Evolutionary conservation across 2,113 vertebrate genomes (phyloP).

Genomic region (Marmota flaviventris): DNA sequence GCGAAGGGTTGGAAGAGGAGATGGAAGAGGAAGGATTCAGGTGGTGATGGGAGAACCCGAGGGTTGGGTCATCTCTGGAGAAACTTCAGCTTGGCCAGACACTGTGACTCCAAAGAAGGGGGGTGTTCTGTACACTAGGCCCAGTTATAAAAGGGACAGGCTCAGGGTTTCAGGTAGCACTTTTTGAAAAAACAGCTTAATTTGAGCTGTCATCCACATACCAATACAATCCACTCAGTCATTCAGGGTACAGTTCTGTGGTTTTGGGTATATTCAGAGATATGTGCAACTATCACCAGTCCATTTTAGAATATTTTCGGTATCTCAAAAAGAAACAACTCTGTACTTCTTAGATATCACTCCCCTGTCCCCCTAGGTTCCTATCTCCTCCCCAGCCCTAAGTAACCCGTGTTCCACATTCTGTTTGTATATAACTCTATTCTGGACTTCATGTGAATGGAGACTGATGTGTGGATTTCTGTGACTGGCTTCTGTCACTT

Average conservation of each 20-base stretch:
- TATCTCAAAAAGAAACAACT: background rate
- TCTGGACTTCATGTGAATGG: background rate
- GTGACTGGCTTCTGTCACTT: background rate
- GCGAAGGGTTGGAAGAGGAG: background rate
- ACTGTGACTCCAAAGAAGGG: background rate
- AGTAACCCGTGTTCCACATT: background rate
- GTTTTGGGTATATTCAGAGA: background rate
- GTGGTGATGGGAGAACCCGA: background rate
- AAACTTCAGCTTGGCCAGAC: background rate
- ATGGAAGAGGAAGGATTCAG: background rate
- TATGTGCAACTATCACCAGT: background rate
- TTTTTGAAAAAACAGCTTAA: background rate
- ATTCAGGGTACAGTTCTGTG: background rate
- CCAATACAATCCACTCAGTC: background rate
- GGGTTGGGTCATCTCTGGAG: background rate
- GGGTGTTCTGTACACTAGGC: background rate
- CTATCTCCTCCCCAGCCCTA: background rate
- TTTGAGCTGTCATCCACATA: background rate
- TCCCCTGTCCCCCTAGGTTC: background rate
- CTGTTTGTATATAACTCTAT: background rate
- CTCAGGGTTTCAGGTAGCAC: background rate
- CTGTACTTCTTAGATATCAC: background rate
- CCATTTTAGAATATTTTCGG: slow-evolving; percentile 12
- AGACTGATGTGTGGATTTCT: background rate
- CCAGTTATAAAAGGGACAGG: background rate